Base-by-base conservation (phyloP, 2,888 invertebrate genomes). In the Nymphalis c-album region DNA sequence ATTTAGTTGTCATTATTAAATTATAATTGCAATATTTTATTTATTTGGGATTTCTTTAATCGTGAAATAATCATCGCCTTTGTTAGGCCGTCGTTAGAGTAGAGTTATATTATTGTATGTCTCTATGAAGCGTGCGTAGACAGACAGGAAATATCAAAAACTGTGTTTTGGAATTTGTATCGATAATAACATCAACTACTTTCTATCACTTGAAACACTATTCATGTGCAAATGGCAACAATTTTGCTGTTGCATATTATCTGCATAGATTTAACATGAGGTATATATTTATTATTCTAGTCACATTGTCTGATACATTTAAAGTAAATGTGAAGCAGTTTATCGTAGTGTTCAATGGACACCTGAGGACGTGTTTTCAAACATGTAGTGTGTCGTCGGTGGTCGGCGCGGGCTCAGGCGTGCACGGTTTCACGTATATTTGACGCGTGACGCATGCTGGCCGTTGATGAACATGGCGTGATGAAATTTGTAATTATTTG, bases 361-460 rank as follows among this genome's bases (percentile, higher is more conserved):
- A 67, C 59, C 17, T 68, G 73, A 71, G 68, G 71, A 70, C 71
- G 68, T 73, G 72, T 74, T 74, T 72, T 73, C 67, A 76, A 76
- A 74, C 74, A 74, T 69, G 69, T 69, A 64, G 53, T 40, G 60
- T 70, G 59, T 59, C 67, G 48, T 59, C 62, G 62, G 62, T 73
- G 72, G 71, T 13, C 53, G 26, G 17, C 26, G 26, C 59, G 51
- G 64, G 64, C 58, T 58, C 58, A 17, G 40, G 51, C 65, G 55
- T 61, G 65, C 72, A 67, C 73, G 69, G 47, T 26, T 64, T 68
- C 66, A 71, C 70, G 65, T 51, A 40, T 61, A 51, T 50, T 8
- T 64, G 61, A 67, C 65, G 68, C 68, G 67, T 73, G 74, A 73
- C 74, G 69, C 74, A 71, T 69, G 65, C 31, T 63, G 13, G 13